Base-by-base conservation (phyloP, 30 jellyfish, hydroid and myxozoan species). In the Aurelia coerulea region DNA sequence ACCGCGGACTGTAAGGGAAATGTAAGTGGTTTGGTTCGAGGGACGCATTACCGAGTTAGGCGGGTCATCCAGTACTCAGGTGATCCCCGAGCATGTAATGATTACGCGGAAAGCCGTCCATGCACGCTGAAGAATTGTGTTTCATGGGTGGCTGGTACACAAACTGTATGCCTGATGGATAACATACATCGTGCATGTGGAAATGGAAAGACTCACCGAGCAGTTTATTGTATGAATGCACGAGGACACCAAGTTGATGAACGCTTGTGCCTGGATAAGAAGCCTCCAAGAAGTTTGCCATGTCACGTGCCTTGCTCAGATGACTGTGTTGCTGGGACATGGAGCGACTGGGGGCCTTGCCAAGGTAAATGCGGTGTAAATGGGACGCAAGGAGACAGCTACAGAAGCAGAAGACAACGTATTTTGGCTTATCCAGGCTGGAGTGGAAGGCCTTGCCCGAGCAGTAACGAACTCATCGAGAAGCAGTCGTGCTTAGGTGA, bases 291-390 rank as follows among this genome's bases (percentile, higher is more conserved):
- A 66, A 75, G 84, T 35, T 73, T 77, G 46, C 85, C 95, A 19
- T 86, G 95, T 42, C 86, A 77, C 32, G 90, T 86, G 14, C 95
- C 95, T 1, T 86, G 95, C 64, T 41, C 95, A 7, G 95, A 86
- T 86, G 95, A 86, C 75, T 86, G 95, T 71, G 95, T 86, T 42
- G 83, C 78, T 13, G 96, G 96, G 7, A 60, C 65, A 54, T 88
- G 96, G 96, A 79, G 96, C 63, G 78, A 75, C 1, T 88, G 96
- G 96, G 87, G 91, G 53, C 54, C 90, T 6, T 88, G 96, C 83
- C 74, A 71, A 33, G 86, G 96, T 23, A 42, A 66, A 50, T 86
- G 95, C 39, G 78, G 85, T 10, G 9, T 42, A 8, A 69, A 76
- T 59, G 90, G 89, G 16, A 86, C 84, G 46, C 90, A 86, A 71